Conservation (phyloP, 2,888 invertebrate species). For the Odontocolon sp. region DNA sequence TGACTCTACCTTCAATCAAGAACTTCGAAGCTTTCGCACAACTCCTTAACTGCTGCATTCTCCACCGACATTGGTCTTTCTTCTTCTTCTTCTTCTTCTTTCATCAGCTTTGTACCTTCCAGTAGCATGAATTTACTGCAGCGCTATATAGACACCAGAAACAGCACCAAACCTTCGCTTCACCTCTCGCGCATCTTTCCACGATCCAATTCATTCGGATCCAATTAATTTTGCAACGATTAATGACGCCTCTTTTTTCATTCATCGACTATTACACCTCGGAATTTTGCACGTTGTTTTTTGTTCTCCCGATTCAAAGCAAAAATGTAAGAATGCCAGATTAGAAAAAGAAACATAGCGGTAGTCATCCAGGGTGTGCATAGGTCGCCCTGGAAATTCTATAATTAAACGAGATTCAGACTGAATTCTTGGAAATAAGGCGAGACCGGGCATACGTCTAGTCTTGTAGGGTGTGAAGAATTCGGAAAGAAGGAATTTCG, state of each 20-base stretch:
- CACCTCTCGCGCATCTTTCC: not conserved
- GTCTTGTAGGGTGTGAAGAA: constrained; percentile 37
- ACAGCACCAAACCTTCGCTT: constrained; percentile 8
- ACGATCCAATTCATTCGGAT: constrained; percentile 58
- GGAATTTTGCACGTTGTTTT: constrained; percentile 2
- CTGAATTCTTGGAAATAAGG: constrained; percentile 59
- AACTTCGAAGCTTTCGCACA: constrained; percentile 46
- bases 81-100: constrained; percentile 36
- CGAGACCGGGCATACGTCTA: constrained; percentile 3
- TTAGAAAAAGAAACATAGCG: not conserved
- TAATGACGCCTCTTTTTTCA: constrained; percentile 51
- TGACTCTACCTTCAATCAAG: constrained; percentile 47
- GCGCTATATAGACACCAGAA: constrained; percentile 12
- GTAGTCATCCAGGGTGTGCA: not conserved
- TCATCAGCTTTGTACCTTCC: constrained; percentile 13
- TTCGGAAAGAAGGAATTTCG: constrained; percentile 54
- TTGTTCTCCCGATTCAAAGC: not conserved
- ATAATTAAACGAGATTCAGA: constrained; percentile 60
- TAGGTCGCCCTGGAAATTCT: constrained; percentile 31
- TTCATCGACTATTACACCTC: not conserved
- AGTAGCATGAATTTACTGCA: not conserved
- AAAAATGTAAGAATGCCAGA: constrained; percentile 20
- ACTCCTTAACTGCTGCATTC: constrained; percentile 9
- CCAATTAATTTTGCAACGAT: constrained; percentile 62
- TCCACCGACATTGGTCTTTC: constrained; percentile 26